Evolutionary conservation across 1,140 invertebrate species (phyloP).

Genomic region (Meloidogyne hapla): DNA sequence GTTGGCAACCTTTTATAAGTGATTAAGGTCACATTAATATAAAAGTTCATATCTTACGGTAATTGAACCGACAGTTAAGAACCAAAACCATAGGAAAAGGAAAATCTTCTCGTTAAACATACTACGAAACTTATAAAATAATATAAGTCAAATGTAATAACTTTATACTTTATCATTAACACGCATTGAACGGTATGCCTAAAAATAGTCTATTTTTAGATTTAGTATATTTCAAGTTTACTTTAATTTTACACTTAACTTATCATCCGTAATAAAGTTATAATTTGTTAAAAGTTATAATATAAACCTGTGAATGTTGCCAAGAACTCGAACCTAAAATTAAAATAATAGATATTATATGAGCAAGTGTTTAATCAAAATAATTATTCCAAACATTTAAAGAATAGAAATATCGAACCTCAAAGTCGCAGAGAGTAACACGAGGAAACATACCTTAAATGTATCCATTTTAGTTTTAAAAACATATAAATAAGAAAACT

Average conservation of each 20-base stretch:
- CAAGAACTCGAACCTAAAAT: slow-evolving; percentile 61
- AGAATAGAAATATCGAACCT: slow-evolving; percentile 43
- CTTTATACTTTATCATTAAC: slow-evolving; percentile 57
- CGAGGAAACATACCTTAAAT: slow-evolving; percentile 59
- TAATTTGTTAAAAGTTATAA: no score
- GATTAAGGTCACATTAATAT: no score
- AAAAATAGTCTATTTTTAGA: not conserved
- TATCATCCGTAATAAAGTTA: no score
- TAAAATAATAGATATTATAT: not conserved
- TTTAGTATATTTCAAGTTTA: no score
- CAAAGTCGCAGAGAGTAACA: slow-evolving; percentile 63
- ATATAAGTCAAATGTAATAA: not conserved
- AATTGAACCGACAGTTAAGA: slow-evolving; percentile 59
- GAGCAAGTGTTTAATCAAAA: no score
- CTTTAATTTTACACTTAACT: no score
- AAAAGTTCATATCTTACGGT: slow-evolving; percentile 37
- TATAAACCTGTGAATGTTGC: slow-evolving; percentile 59
- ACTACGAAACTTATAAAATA: slow-evolving; percentile 11
- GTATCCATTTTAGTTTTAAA: not conserved
- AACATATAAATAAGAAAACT: no score
- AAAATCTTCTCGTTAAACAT: slow-evolving; percentile 65
- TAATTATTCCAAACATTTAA: no score
- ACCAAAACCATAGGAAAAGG: slow-evolving; percentile 64
- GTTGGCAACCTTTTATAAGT: slow-evolving; percentile 45
- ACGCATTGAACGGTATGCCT: slow-evolving; percentile 63